Conservation (phyloP, 2,797 vertebrate genomes). For the Sebastiscus albofasciatus region DNA sequence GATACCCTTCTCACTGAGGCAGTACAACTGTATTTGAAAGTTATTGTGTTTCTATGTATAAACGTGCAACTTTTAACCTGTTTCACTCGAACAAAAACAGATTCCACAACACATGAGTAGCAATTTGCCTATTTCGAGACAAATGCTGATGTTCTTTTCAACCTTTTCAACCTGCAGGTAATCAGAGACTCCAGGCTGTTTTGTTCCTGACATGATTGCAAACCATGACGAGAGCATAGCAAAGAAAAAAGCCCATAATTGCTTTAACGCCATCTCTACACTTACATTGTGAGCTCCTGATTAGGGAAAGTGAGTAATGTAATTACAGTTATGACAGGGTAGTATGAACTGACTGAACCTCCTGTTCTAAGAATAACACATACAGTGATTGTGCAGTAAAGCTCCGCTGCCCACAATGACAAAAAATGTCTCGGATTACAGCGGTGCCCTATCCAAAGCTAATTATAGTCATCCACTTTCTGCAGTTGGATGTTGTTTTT, state of each 20-base stretch:
- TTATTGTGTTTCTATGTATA: neutral
- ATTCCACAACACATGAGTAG: neutral
- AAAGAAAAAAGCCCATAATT: constrained; percentile 40
- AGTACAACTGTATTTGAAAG: neutral
- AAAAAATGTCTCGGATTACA: constrained; percentile 56
- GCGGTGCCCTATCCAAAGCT: constrained; percentile 41
- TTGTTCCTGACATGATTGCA: constrained; percentile 49
- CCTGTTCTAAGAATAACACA: constrained; percentile 66
- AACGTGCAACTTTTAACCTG: neutral
- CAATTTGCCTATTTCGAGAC: constrained; percentile 42
- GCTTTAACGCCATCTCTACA: constrained; percentile 10
- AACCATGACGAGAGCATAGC: constrained; percentile 12
- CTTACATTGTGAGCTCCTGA: constrained; percentile 47
- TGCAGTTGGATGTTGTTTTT: constrained; percentile 53
- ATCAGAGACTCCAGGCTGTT: constrained; percentile 57
- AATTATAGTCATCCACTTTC: constrained; percentile 59
- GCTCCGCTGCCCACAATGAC: constrained; percentile 52
- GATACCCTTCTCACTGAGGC: neutral
- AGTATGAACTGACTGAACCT: constrained; percentile 33
- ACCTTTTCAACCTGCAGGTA: constrained; percentile 35
- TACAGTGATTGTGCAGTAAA: constrained; percentile 49
- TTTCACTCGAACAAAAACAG: constrained; percentile 1
- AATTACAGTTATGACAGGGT: constrained; percentile 49
- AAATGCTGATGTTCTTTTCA: constrained; percentile 24
- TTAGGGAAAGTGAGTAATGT: constrained; percentile 47